Base-by-base conservation (phyloP, 1,140 invertebrate species). In the Helicoverpa armigera region DNA sequence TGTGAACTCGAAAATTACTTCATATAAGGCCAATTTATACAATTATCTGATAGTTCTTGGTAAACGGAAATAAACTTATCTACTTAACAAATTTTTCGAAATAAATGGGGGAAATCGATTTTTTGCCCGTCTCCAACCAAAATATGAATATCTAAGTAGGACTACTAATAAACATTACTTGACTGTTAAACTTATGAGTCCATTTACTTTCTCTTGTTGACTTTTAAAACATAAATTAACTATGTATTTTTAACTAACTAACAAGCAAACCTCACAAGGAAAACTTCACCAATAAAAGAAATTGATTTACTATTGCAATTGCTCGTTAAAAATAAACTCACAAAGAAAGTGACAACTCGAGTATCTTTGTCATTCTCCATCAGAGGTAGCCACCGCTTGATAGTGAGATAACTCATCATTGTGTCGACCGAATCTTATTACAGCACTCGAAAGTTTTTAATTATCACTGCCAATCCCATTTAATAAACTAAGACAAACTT, bases 391-490 rank as follows among this genome's bases (percentile, higher is more conserved):
- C 16, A 67, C 77, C 76, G 35, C 35, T 9, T 43, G 83, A 82
- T 81, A 76, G 54, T 35, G n/a, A 51, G 83, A 87, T 85, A 85
- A 76, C 83, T 35, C 18, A 35, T 70, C 56, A 81, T 81, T 76
- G 73, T 82, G 48, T 13, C 13, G 50, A 51, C 82, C 67, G 79
- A 82, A 81, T 84, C 81, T 82, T 87, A 85, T 86, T 87, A 87
- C 73, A 80, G 72, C 69, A 72, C 79, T 87, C 79, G 90, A 90
- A 91, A 90, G 90, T 91, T 91, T 73, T 89, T 89, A 91, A 90
- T 91, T 88, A 90, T 87, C 67, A 70, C 65, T 51, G 69, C 82
- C 85, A 79, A 86, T 87, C 65, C 80, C 54, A 12, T 65, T 56
- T 76, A 51, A 72, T 76, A 50, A 50, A 50, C 56, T 18, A 13